Base-by-base conservation (phyloP, 1,140 invertebrate genomes). In the Sycobia sp. region DNA sequence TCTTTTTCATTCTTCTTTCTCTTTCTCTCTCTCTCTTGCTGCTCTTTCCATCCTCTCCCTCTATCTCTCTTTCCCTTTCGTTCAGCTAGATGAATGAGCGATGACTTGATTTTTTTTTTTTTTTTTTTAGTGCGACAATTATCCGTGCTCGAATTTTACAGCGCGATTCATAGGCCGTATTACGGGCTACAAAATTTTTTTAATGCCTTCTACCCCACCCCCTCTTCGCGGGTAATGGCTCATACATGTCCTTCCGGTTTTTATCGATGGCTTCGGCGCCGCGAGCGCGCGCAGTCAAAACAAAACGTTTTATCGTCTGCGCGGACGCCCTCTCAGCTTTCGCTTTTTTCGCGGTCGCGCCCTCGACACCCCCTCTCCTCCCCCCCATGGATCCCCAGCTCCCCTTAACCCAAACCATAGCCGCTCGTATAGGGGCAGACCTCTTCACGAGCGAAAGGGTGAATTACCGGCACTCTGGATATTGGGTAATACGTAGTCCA, bases 51-150 rank as follows among this genome's bases (percentile, higher is more conserved):
- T n/a, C n/a, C n/a, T n/a, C n/a, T 47, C 16, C 25, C 25, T 49
- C 44, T 20, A 8, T 49, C 22, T 49, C 8, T 51, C 47, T 14
- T 14, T 51, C 25, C 66, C 69, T 62, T 53, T 59, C 46, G 62
- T 66, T 68, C 62, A 53, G 29, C 18, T 23, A 25, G 50, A 69
- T 74, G 76, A 78, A 76, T 73, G 75, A 76, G 71, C 66, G 73
- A 74, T 73, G 64, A 73, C 67, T 72, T 68, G 59, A 65, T 62
- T 71, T 67, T 32, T 68, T 59, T 61, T 66, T 72, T 68, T 57
- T 63, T 62, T 71, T 67, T 32, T 68, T 59, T 61, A 39, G 11
- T 44, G 23, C 43, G 62, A 69, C 58, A 64, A 66, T 59, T 65
- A 59, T 65, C 38, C 49, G 38, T 29, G 55, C 38, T 36, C 54